Percentiles rank a stretch among this genome's conserved stretches.
These are phyloP conservation scores for Gandaritis pyraliata DNA, from an alignment of 2,888 invertebrate species.

Conservation along the genomic window DNA sequence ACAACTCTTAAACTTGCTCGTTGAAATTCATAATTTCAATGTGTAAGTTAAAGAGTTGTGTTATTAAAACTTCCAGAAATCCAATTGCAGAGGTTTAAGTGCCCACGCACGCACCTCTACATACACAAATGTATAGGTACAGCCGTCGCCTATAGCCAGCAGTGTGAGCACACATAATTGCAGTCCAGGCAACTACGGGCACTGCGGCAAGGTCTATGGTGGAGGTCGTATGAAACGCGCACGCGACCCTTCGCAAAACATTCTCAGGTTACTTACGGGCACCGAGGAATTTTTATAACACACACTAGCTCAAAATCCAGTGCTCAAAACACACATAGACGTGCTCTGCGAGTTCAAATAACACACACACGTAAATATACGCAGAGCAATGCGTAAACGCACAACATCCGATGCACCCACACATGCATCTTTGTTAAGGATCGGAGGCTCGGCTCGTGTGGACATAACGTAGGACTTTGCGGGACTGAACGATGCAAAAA, in stretches of 20 bases:
- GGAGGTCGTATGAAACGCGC: constrained; percentile 73
- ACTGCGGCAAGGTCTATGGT: constrained; percentile 66
- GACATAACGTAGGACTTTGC: constrained; percentile 47
- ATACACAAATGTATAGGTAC: constrained; percentile 43
- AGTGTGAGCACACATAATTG: constrained; percentile 61
- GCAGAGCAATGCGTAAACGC: constrained; percentile 27
- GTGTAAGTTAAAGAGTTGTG: no score
- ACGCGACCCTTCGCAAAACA: constrained; percentile 74
- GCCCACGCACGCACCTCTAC: constrained; percentile 41
- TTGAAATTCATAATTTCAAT: constrained; percentile 23
- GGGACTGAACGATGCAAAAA: constrained; percentile 43
- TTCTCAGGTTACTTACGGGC: constrained; percentile 66
- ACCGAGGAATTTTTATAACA: constrained; percentile 42
- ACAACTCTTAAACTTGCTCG: constrained; percentile 7
- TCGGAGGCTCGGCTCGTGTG: constrained; percentile 47
- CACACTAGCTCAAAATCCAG: constrained; percentile 17
- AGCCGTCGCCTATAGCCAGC: constrained; percentile 48
- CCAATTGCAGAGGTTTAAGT: constrained; percentile 33
- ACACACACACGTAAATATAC: constrained; percentile 22
- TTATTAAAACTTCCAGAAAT: constrained; percentile 34
- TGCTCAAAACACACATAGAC: constrained; percentile 15
- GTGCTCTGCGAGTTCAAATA: constrained; percentile 19
- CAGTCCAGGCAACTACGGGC: constrained; percentile 38
- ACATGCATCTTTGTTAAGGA: constrained; percentile 13
- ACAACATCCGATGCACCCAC: constrained; percentile 30